Evolutionary conservation across 2,888 invertebrate genomes (phyloP).

Genomic region (Sylvicola cinctus): DNA sequence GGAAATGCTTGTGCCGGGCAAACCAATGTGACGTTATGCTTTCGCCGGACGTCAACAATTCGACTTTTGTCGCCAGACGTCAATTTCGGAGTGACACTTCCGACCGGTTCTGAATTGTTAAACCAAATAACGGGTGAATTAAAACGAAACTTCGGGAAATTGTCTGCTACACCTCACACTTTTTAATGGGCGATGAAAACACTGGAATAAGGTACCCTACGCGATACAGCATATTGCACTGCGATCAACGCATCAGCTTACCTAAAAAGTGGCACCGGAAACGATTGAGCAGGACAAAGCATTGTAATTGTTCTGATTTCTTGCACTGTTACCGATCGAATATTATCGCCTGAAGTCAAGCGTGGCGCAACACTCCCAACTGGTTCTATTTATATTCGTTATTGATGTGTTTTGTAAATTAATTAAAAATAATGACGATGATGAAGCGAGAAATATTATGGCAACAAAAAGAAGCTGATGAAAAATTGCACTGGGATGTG

Average conservation of each 20-base stretch:
- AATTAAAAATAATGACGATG: not conserved
- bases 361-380: constrained; percentile 37
- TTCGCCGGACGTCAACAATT: constrained; percentile 32
- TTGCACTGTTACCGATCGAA: constrained; percentile 27
- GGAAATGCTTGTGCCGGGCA: constrained; percentile 54
- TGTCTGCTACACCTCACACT: too few species aligned
- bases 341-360: constrained; percentile 37
- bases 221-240: not conserved
- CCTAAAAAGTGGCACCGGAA: constrained; percentile 51
- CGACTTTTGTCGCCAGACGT: constrained; percentile 42
- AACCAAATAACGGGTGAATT: constrained; percentile 4
- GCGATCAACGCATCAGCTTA: constrained; percentile 25
- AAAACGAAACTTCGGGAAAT: too few species aligned
- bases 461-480: too few species aligned
- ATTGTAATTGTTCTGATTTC: constrained; percentile 32
- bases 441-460: too few species aligned
- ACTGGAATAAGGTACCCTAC: not conserved
- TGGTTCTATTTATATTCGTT: too few species aligned
- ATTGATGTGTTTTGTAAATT: not conserved
- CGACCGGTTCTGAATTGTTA: constrained; percentile 36
- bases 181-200: too few species aligned
- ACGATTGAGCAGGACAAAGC: constrained; percentile 45
- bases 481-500: too few species aligned
- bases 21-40: constrained; percentile 35
- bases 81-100: constrained; percentile 42